These are phyloP conservation scores for Fabriciana adippe DNA, from an alignment of 2,888 invertebrate species.

Conservation along the genomic window DNA sequence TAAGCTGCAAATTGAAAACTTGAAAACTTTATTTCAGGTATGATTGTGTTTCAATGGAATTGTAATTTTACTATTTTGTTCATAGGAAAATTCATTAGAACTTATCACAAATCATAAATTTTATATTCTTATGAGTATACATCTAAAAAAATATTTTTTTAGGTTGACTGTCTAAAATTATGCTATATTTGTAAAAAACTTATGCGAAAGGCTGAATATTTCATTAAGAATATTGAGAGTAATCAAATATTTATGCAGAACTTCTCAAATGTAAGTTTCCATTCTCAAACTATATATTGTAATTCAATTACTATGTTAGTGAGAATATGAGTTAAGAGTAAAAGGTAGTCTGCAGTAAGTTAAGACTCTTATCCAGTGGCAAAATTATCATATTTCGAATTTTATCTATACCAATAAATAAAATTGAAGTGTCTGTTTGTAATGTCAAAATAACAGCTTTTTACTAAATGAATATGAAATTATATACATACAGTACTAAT, in stretches of 20 bases:
- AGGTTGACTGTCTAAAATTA: constrained; percentile 54
- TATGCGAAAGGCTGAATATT: constrained; percentile 56
- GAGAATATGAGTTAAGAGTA: neutral
- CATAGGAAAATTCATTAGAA: neutral
- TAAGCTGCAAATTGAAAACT: constrained; percentile 49
- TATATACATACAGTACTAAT: no score
- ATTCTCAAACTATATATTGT: neutral
- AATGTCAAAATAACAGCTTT: no score
- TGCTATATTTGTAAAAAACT: constrained; percentile 62
- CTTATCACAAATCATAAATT: neutral
- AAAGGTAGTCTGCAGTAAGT: no score
- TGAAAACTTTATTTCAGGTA: constrained; percentile 64
- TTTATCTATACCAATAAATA: no score
- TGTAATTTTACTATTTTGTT: neutral
- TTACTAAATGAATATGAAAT: no score
- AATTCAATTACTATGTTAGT: neutral
- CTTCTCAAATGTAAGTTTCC: constrained; percentile 55
- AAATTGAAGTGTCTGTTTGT: no score
- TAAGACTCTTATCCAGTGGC: no score
- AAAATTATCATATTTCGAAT: no score
- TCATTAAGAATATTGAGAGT: constrained; percentile 62
- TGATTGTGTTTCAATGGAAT: neutral
- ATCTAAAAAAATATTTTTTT: constrained; percentile 33
- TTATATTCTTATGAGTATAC: no score
- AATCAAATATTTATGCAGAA: constrained; percentile 62